Evolutionary conservation across 1,140 invertebrate genomes (phyloP).

Genomic region (Drosophila baimaii): DNA sequence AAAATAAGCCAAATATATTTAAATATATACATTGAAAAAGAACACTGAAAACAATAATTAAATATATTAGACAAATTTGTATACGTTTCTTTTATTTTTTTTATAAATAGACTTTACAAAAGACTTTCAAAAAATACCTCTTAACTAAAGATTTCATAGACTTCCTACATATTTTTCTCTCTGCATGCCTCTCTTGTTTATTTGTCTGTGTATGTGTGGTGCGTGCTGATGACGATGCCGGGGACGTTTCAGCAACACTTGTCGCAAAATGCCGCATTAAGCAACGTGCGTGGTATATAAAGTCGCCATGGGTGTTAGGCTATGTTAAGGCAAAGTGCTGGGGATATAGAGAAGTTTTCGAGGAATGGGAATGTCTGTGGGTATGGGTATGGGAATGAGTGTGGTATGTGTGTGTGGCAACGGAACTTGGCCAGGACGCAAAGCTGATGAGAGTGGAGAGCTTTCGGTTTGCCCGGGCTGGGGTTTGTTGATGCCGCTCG

Average conservation of each 20-base stretch:
- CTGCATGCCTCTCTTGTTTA: neutral
- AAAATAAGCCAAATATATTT: neutral
- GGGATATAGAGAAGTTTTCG: constrained; percentile 13
- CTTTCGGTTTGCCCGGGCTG: constrained; percentile 21
- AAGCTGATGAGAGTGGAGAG: constrained; percentile 37
- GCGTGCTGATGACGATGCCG: constrained; percentile 73
- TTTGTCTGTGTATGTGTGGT: constrained; percentile 24
- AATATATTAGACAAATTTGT: neutral
- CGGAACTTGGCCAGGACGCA: constrained; percentile 49
- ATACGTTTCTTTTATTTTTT: neutral
- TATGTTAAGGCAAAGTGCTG: constrained; percentile 44
- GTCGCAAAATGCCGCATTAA: constrained; percentile 81
- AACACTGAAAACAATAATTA: neutral
- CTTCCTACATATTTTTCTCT: neutral
- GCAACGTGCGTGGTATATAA: constrained; percentile 79
- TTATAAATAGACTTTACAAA: neutral
- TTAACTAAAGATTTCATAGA: neutral
- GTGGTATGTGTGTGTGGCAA: constrained; percentile 11
- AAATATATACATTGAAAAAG: neutral
- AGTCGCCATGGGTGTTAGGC: constrained; percentile 63
- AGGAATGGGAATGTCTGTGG: neutral
- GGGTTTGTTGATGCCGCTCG: constrained; percentile 11
- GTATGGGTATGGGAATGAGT: neutral
- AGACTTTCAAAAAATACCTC: neutral
- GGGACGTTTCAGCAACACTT: constrained; percentile 78